Base-by-base conservation (phyloP, 2,888 invertebrate species). In the Palloptera scutellata region DNA sequence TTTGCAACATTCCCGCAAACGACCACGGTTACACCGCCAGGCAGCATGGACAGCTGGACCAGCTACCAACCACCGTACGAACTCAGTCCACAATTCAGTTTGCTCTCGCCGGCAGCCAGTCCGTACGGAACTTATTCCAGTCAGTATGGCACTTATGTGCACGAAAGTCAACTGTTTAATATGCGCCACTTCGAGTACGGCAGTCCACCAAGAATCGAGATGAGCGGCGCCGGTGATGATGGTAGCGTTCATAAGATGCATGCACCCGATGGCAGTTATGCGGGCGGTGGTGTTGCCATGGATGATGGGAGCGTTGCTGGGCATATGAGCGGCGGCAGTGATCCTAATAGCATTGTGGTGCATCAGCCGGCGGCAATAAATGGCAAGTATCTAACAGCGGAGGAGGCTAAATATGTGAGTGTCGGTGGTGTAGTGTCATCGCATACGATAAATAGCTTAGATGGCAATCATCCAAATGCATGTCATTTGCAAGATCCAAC, bases 21-120 rank as follows among this genome's bases (percentile, higher is more conserved):
- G 1, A 86, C 87, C n/a, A 84, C 89, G 2, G 81, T 87, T 61
- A 84, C 86, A 74, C 85, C 91, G 73, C 85, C 87, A 68, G 87
- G 90, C 68, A 91, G 92, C 1, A 90, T 92, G 1, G 93, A 93
- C 78, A 90, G 92, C 61, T 94, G 93, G 93, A 90, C 90, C 0
- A 84, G 84, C 73, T 92, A 92, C 79, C 91, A 92, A 74, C 89
- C 92, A 51, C 90, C 92, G 0, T 93, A 93, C 81, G 93, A 93
- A 77, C 83, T 93, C 15, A 90, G 91, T 19, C 90, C 93, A 11
- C 94, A 94, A 79, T 85, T 91, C 67, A 91, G 90, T 79, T 85
- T 94, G 45, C 86, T 93, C 48, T 92, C 92, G 66, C 90, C 92
- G 0, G 88, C 91, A 58, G 87, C 89, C 61, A 87, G 88, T 69